Base-by-base conservation (phyloP, 1,140 invertebrate genomes). In the Euura saliciscinereae region DNA sequence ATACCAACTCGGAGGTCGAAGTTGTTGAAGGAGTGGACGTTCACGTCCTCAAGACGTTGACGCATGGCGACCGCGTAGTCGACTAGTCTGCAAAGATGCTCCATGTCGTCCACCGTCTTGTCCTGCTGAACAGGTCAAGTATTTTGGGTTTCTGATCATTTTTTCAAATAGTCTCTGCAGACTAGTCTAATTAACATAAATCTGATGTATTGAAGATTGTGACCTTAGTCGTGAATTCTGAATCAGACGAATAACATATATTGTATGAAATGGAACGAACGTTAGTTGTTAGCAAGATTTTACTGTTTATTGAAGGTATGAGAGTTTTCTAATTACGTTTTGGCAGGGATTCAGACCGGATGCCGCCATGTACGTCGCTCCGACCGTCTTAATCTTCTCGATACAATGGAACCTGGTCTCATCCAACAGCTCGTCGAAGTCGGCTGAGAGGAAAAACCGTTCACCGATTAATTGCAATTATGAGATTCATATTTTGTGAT, bases 371-470 rank as follows among this genome's bases (percentile, higher is more conserved):
- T 99, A 99, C 6, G 97, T 99, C 0, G 93, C 92, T 45, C 97
- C 97, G 45, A 99, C 97, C 0, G 98, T 99, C 88, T 99, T 99
- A 66, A 99, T 99, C 90, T 99, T 99, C 86, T 99, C 98, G 72
- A 99, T 96, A 70, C 93, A 94, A 28, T 92, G 92, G 83, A 99
- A 99, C 11, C 94, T 90, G 43, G 94, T 91, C 80, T 98, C 96
- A 79, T 96, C 95, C 70, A 99, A 85, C 7, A 98, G 86, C 87
- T 97, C 94, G 85, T 98, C 97, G 88, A 98, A 97, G 88, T 97
- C 96, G 79, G 93, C 94, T 94, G 84, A 4, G 87, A 89, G 77
- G 77, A 72, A 67, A 69, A 79, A 74, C 73, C 66, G 71, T 46
- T 45, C 44, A 44, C 71, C 69, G 72, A 68, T 51, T 46, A 64